Percentiles rank a stretch among this genome's conserved stretches.
These are phyloP conservation scores for Orycteropus afer DNA, from an alignment of 2,113 vertebrate genomes.

Conservation along the genomic window DNA sequence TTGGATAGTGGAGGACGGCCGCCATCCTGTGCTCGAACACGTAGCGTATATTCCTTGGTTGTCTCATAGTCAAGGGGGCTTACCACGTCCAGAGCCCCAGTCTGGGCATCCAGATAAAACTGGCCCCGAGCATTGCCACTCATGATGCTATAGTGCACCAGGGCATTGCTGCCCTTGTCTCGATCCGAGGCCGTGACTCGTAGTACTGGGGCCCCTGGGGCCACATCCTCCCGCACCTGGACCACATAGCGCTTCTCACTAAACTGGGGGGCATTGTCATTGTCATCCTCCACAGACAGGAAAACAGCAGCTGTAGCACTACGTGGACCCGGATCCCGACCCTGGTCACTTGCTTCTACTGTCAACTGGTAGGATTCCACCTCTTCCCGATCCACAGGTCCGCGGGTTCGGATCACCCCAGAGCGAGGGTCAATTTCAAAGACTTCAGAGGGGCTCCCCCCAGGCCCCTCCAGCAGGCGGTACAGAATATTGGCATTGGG, in stretches of 20 bases:
- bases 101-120: slow-evolving; percentile 97
- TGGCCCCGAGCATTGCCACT: slow-evolving; percentile 96
- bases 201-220: slow-evolving; percentile 90
- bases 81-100: slow-evolving; percentile 93
- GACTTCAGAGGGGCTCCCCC: slow-evolving; percentile 83
- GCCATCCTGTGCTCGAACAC: slow-evolving; percentile 95
- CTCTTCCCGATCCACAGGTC: slow-evolving; percentile 92
- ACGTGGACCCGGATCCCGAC: slow-evolving; percentile 92
- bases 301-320: slow-evolving; percentile 92
- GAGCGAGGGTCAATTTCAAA: slow-evolving; percentile 96
- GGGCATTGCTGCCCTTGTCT: slow-evolving; percentile 93
- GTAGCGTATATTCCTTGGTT: slow-evolving; percentile 93
- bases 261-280: slow-evolving; percentile 96
- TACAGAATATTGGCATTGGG: slow-evolving; percentile 96
- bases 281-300: slow-evolving; percentile 96
- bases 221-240: slow-evolving; percentile 92
- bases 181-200: slow-evolving; percentile 92
- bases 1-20: slow-evolving; percentile 96
- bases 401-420: slow-evolving; percentile 94
- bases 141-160: slow-evolving; percentile 98
- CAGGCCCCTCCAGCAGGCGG: slow-evolving; percentile 88
- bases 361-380: slow-evolving; percentile 92
- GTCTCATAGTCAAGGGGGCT: slow-evolving; percentile 95
- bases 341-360: slow-evolving; percentile 95
- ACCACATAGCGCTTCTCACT: slow-evolving; percentile 94